Base-by-base conservation (phyloP, 1,140 invertebrate species). In the Drosophila watanabei region DNA sequence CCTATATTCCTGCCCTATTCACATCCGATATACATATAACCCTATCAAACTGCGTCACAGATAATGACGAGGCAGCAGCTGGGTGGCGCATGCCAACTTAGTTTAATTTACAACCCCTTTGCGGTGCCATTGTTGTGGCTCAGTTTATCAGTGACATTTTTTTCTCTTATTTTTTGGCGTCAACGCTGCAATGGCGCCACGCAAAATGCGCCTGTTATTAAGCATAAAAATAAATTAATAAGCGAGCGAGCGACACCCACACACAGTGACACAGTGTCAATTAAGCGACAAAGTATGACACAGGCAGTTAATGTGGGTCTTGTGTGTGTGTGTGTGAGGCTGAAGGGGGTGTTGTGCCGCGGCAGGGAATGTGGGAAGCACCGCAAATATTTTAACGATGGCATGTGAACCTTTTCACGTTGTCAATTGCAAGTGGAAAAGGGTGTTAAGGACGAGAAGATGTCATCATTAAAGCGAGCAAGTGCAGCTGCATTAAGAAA, bases 191-290 rank as follows among this genome's bases (percentile, higher is more conserved):
- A 78, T 63, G 76, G 75, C 76, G 76, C 76, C 76, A 71, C 43
- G n/a, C 35, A 37, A 56, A 56, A 56, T 63, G 58, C 58, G 76
- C 58, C 45, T 63, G 75, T 79, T 79, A 79, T 72, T 79, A 79
- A 79, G 62, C 76, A 79, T 79, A 79, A 79, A 79, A 79, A 79
- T 79, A 79, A 79, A 79, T 79, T 79, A 79, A 79, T 79, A 79
- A 79, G 66, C 69, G 69, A 79, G 46, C 52, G 24, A 24, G 24
- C 24, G 48, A 58, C 58, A 45, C 65, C 65, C 58, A 79, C 75
- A 72, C 41, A 20, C 69, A 35, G 18, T 33, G 33, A 39, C 49
- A 39, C 49, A 49, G 33, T 48, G 52, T 58, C 75, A 79, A 79
- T 79, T 79, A 79, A 79, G 66, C 64, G 52, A 63, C 58, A 73